A percentile compares a stretch with the other conserved stretches of the same genome.
Evolutionary conservation across 37 sponge, comb jelly and placozoan genomes (phyloP).

Genomic region (Mnemiopsis leidyi): DNA sequence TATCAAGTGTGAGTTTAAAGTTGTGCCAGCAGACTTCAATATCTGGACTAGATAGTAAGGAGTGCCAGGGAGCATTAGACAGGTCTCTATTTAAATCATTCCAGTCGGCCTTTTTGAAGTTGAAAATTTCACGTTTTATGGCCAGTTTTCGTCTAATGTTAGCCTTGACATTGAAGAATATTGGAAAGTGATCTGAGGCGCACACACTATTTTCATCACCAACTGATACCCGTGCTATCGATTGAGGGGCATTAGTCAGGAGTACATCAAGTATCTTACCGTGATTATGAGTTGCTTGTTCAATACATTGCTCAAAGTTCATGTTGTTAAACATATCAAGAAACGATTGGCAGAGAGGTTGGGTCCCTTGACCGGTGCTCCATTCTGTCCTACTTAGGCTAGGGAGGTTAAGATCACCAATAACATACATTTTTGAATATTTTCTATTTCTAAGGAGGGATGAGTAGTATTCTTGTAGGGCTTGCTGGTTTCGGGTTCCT

Average conservation of each 20-base stretch:
- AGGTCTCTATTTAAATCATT: not conserved
- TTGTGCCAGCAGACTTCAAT: not conserved
- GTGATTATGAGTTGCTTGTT: not conserved
- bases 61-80: not conserved
- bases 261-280: not conserved
- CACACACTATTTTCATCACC: not conserved
- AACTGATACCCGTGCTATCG: not conserved
- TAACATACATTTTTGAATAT: not conserved
- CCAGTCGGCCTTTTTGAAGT: not conserved
- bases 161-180: not conserved
- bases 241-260: not conserved
- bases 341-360: not conserved
- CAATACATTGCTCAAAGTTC: not conserved
- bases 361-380: not conserved
- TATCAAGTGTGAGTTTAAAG: not conserved
- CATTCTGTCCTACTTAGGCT: not conserved
- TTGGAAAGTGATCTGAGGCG: not conserved
- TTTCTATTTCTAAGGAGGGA: not conserved
- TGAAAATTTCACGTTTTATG: not conserved
- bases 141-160: not conserved
- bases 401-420: not conserved
- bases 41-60: not conserved
- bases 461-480: not conserved
- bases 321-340: not conserved
- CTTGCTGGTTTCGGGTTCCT: not conserved